Base-by-base conservation (phyloP, 2,888 invertebrate species). In the Nineta flava region DNA sequence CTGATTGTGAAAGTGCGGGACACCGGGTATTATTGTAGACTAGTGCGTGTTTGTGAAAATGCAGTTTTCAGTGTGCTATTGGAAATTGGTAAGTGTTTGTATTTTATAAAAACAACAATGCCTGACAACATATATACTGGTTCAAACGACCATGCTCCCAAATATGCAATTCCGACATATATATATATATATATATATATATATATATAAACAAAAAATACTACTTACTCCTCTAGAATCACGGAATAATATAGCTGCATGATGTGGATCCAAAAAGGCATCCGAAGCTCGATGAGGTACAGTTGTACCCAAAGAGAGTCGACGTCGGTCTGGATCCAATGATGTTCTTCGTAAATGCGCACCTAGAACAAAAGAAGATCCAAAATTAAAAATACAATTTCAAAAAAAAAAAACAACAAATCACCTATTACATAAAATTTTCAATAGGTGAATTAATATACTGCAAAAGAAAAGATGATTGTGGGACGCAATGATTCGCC, bases 171-270 rank as follows among this genome's bases (percentile, higher is more conserved):
- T 19, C n/a, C n/a, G n/a, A n/a, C n/a, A n/a, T n/a, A n/a, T n/a
- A n/a, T n/a, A n/a, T n/a, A n/a, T n/a, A n/a, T n/a, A n/a, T n/a
- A n/a, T n/a, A n/a, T n/a, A n/a, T n/a, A n/a, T n/a, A n/a, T n/a
- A n/a, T n/a, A n/a, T n/a, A n/a, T n/a, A n/a, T n/a, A 19, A 19
- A 19, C 19, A 26, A 38, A 38, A 4, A 15, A 6, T 10, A 13
- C n/a, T 42, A 77, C 87, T 84, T 67, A 91, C 91, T 76, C 91
- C 91, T 72, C 91, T 74, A n/a, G 91, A 87, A 68, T 92, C 90
- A 58, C 91, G 75, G 69, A 92, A 92, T 54, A 92, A 73, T 59
- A 92, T 91, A 59, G 92, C 91, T 48, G 90, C 88, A 68, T 90
- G 90, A 59, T 86, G 78, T 15, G 91, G 90, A 70, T 92, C 91